A percentile compares a stretch with the other conserved stretches of the same genome.
phyloP scores from a whole-genome alignment of 2,113 vertebrate species.

The Melozone crissalis region DNA sequence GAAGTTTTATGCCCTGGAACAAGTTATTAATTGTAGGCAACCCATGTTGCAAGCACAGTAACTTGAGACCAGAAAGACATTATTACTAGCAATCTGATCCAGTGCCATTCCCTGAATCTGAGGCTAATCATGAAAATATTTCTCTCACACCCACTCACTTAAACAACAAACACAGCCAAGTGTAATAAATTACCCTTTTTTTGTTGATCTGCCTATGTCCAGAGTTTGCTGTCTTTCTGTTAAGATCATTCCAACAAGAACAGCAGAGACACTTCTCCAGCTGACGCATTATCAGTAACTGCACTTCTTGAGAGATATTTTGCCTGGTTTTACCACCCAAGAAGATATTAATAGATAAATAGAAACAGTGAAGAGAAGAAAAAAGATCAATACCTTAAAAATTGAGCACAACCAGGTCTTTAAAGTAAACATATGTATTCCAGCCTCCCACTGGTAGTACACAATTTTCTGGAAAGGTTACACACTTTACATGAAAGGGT shows the following conservation, averaged over 20 bases:
- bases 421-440: neutral
- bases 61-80: slow-evolving; percentile 11
- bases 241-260: neutral
- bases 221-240: neutral
- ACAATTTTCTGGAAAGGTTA: neutral
- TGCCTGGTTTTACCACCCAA: neutral
- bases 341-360: neutral
- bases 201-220: neutral
- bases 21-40: slow-evolving; percentile 30
- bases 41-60: neutral
- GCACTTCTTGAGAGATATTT: neutral
- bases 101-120: neutral
- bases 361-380: neutral
- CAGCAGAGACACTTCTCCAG: neutral
- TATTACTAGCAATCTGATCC: slow-evolving; percentile 23
- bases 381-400: neutral
- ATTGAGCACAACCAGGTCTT: neutral
- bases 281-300: neutral
- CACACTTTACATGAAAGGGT: neutral
- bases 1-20: neutral
- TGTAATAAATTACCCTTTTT: slow-evolving; percentile 28
- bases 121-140: slow-evolving; percentile 46
- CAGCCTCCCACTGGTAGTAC: neutral
- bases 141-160: slow-evolving; percentile 54
- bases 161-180: slow-evolving; percentile 35